Conservation (phyloP, 2,888 invertebrate species). For the Allygus modestus region DNA sequence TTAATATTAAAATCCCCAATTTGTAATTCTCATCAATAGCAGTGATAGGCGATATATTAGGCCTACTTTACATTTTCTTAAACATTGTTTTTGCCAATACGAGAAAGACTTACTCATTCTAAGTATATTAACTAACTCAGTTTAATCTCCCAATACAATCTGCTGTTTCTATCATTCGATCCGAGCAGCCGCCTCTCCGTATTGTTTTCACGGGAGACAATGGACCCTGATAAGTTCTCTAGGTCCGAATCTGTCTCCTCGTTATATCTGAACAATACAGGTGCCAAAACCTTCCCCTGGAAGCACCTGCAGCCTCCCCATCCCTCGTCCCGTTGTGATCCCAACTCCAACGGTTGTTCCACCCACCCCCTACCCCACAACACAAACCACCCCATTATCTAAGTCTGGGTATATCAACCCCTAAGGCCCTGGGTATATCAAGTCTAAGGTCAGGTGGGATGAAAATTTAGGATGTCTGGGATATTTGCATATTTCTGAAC, state of each 20-base stretch:
- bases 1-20: no score
- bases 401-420: background rate
- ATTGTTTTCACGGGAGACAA: background rate
- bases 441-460: background rate
- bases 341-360: conserved; percentile 8
- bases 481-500: no score
- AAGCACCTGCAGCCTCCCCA: background rate
- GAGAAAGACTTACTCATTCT: no score
- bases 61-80: no score
- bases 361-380: background rate
- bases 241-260: background rate
- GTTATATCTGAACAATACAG: conserved; percentile 29
- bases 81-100: no score
- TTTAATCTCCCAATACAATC: no score
- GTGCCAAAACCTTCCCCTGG: conserved; percentile 44
- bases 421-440: no score
- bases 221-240: background rate
- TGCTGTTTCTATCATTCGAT: no score
- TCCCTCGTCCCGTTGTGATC: conserved; percentile 38
- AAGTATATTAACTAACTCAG: no score
- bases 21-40: no score
- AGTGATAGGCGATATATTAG: no score
- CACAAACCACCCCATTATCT: background rate
- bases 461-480: no score
- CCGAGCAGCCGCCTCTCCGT: background rate